phyloP scores from a whole-genome alignment of 2,888 invertebrate genomes.

The Ptychoptera contaminata region DNA sequence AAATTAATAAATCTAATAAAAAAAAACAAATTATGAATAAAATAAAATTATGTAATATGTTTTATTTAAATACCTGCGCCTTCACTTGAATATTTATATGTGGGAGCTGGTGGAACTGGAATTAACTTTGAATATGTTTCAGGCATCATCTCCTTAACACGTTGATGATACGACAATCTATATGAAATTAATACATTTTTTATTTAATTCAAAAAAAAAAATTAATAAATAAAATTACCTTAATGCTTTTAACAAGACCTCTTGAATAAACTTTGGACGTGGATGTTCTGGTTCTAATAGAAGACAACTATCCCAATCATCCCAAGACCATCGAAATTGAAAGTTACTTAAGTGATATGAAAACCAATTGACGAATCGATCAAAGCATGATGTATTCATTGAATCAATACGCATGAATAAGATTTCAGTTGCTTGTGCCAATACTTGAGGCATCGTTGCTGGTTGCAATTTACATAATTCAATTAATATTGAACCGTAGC shows the following conservation, averaged over 20 bases:
- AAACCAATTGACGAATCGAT: constrained; percentile 95
- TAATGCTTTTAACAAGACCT: constrained; percentile 78
- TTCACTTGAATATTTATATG: constrained; percentile 82
- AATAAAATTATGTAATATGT: constrained; percentile 13
- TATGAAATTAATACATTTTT: constrained; percentile 15
- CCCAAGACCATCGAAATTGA: constrained; percentile 99
- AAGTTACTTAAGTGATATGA: constrained; percentile 97
- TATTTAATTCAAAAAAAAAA: too few relatives aligned
- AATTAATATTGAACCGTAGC: constrained; percentile 87
- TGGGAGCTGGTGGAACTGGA: constrained; percentile 70
- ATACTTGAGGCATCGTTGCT: constrained; percentile 89
- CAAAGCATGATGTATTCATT: constrained; percentile 94
- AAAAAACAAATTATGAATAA: constrained; percentile 21
- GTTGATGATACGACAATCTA: constrained; percentile 85
- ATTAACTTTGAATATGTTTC: constrained; percentile 69
- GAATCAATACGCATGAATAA: constrained; percentile 89
- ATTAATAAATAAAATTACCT: constrained; percentile 39
- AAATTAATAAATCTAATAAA: constrained; percentile 21
- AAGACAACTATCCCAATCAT: constrained; percentile 84
- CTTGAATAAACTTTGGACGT: constrained; percentile 84
- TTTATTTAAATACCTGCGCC: constrained; percentile 50
- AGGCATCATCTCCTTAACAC: constrained; percentile 85
- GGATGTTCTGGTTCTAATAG: constrained; percentile 76
- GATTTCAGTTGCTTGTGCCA: constrained; percentile 96
- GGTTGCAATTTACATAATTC: constrained; percentile 95